phyloP scores from a whole-genome alignment of 1,140 invertebrate species.

The Calosoma granatense region DNA sequence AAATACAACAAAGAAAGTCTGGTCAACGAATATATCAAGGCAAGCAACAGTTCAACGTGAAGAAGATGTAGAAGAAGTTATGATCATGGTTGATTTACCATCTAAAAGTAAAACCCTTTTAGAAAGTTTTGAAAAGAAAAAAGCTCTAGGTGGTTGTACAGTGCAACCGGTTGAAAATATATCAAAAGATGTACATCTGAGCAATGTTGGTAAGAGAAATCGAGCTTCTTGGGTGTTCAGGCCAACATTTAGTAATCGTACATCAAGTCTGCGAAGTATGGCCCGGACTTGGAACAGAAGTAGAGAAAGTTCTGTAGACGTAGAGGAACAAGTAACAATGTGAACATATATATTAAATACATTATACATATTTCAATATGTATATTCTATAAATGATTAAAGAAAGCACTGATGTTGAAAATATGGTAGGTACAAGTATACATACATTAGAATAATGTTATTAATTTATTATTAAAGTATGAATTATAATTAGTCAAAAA shows the following conservation, averaged over 20 bases:
- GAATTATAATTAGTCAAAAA: too few species aligned
- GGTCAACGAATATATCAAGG: conserved; percentile 5
- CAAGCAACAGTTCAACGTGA: neutral
- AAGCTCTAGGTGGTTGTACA: neutral
- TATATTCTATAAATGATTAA: too few species aligned
- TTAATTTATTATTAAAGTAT: too few species aligned
- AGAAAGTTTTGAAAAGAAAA: neutral
- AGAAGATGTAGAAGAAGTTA: conserved; percentile 16
- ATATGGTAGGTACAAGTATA: too few species aligned
- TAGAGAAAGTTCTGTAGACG: neutral
- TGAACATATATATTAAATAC: neutral
- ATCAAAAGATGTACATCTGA: neutral
- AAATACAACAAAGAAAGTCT: conserved; percentile 8
- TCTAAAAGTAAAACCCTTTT: neutral
- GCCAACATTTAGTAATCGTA: conserved; percentile 19
- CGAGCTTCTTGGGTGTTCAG: conserved; percentile 13
- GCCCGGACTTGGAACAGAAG: conserved; percentile 9
- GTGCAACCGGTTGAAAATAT: neutral
- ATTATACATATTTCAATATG: too few species aligned
- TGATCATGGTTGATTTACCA: conserved; percentile 13
- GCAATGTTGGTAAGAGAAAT: conserved; percentile 3
- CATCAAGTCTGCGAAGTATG: conserved; percentile 18
- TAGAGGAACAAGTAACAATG: neutral
- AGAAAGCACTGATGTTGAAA: too few species aligned
- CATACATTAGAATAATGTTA: too few species aligned